Evolutionary conservation across 2,113 vertebrate species (phyloP), one percentile per base, ranked within the genome.

Genomic region (Catharus fuscescens): DNA sequence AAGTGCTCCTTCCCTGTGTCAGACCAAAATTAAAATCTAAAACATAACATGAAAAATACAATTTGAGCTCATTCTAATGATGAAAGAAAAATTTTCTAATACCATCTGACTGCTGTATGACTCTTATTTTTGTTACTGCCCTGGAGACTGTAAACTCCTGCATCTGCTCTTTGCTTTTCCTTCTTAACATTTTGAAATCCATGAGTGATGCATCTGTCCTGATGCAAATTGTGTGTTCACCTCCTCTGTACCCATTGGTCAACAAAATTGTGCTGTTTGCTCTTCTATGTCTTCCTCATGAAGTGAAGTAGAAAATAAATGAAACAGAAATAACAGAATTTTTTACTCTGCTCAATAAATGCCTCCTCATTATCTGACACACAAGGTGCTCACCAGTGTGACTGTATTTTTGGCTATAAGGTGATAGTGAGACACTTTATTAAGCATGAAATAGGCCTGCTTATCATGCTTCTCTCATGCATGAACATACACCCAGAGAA

Each of bases 381-480:
- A 21, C 10, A 29, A 42, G 31, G 11, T 38, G 32, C 44, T 47
- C 15, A 0, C 5, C 38, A 64, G 8, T 4, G 52, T 25, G 32
- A 62, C 38, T 24, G 42, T 4, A 20, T 32, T 83, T 85, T 40
- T 86, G 3, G 72, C 18, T 81, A 9, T 19, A 64, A 93, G 23
- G 42, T 91, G 45, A 45, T 5, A 71, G 53, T 29, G 26, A 85
- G 57, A 45, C 59, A 77, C 48, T 96, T 91, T 81, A 66, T 79
- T 89, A 89, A 77, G 57, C 62, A 74, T 81, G 83, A 96, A 93
- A 88, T 92, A 91, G 8, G 36, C 28, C 23, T 69, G 29, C 45
- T 91, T 81, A 32, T 62, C 86, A 76, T 57, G 40, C n/a, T 74
- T 88, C 77, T 72, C 23, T 81, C 88, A 34, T 86, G 56, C 73